Percentiles rank a stretch among this genome's conserved stretches.
Evolutionary conservation across 2,797 vertebrate species (phyloP).

Genomic region (Psittacula echo): DNA sequence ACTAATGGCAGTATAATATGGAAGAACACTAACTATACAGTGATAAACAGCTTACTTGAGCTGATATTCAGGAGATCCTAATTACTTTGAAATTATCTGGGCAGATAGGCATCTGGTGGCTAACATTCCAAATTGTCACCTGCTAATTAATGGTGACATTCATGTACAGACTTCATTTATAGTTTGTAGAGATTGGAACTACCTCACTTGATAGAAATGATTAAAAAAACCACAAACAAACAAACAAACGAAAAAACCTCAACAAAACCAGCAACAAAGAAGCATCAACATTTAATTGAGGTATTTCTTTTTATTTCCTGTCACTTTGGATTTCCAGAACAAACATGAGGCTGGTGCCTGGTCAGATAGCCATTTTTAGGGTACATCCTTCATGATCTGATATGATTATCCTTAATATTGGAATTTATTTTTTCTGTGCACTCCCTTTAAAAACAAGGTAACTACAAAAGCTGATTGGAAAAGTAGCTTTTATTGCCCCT

Average conservation of each 20-base stretch:
- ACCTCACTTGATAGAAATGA: neutral
- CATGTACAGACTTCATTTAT: neutral
- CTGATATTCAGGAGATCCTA: neutral
- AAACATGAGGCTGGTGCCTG: rapidly evolving
- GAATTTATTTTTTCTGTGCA: neutral
- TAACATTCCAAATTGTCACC: neutral
- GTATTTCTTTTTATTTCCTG: neutral
- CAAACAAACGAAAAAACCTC: neutral
- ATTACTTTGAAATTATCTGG: neutral
- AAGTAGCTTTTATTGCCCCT: neutral
- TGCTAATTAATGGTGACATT: neutral
- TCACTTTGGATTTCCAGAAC: neutral
- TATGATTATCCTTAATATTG: neutral
- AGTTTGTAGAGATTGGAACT: neutral
- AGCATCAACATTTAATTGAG: neutral
- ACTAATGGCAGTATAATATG: neutral
- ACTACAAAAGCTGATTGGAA: neutral
- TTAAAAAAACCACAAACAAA: neutral
- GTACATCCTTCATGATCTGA: neutral
- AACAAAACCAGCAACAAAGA: neutral
- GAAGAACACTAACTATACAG: neutral
- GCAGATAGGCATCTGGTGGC: neutral
- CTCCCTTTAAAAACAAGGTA: neutral
- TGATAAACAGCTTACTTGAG: neutral
- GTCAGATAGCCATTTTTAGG: neutral